These are phyloP conservation scores for Actinemys pallida DNA, from an alignment of 2,113 vertebrate species.

Conservation along the genomic window DNA sequence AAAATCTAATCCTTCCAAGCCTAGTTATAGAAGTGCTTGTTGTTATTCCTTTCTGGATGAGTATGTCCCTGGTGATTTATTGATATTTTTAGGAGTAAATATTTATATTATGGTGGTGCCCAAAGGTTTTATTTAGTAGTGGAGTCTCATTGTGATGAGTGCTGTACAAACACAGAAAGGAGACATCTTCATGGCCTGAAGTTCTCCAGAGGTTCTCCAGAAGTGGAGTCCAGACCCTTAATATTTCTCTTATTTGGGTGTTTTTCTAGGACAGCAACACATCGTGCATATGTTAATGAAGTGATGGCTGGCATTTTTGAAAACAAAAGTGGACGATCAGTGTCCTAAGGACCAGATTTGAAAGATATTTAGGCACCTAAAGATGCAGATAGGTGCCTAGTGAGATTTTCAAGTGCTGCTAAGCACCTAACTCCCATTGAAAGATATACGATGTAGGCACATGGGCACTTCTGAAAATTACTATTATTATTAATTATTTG, in stretches of 20 bases:
- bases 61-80: slow-evolving; percentile 30
- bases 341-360: background rate
- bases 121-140: background rate
- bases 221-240: background rate
- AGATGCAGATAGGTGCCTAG: background rate
- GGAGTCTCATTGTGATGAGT: background rate
- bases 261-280: background rate
- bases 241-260: background rate
- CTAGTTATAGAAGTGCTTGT: background rate
- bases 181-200: background rate
- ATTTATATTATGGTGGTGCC: background rate
- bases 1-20: background rate
- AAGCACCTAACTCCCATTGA: background rate
- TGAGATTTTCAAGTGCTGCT: background rate
- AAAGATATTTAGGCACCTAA: background rate
- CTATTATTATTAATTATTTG: background rate
- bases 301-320: background rate
- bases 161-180: background rate
- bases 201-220: background rate
- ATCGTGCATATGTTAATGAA: background rate
- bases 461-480: background rate
- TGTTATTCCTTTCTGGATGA: slow-evolving; percentile 5
- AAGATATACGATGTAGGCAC: background rate
- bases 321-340: background rate
- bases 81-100: slow-evolving; percentile 6